A percentile compares a stretch with the other conserved stretches of the same genome.
Evolutionary conservation across 2,888 invertebrate genomes (phyloP).

Genomic region (Mythimna loreyi): DNA sequence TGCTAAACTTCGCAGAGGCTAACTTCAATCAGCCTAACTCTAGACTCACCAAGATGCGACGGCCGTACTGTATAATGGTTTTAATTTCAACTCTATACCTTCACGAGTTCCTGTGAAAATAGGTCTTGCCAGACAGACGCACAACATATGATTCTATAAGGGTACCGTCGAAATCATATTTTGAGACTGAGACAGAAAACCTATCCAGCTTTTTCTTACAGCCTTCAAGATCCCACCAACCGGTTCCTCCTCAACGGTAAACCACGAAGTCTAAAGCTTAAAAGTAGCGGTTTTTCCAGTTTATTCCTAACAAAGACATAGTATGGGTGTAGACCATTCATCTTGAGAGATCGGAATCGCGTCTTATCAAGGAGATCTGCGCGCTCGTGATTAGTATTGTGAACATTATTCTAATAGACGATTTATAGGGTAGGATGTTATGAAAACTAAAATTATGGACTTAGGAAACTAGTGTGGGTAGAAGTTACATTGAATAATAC

Average conservation of each 20-base stretch:
- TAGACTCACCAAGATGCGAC: no score
- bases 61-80: no score
- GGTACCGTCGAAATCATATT: no score
- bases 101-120: no score
- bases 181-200: not conserved
- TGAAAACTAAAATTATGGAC: constrained; percentile 43
- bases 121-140: no score
- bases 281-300: constrained; percentile 59
- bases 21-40: no score
- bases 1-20: no score
- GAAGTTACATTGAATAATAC: no score
- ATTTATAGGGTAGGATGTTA: constrained; percentile 73
- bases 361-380: constrained; percentile 71
- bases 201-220: not conserved
- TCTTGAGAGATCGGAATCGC: constrained; percentile 81
- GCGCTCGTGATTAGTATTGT: constrained; percentile 80
- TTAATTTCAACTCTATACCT: no score
- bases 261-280: constrained; percentile 26
- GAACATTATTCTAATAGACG: constrained; percentile 83
- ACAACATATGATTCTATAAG: no score
- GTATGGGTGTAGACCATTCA: constrained; percentile 78
- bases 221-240: constrained; percentile 15
- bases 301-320: constrained; percentile 79
- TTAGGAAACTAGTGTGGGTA: not conserved
- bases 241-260: constrained; percentile 40